Evolutionary conservation across 2,888 invertebrate genomes (phyloP).

Genomic region (Parochlus steinenii): DNA sequence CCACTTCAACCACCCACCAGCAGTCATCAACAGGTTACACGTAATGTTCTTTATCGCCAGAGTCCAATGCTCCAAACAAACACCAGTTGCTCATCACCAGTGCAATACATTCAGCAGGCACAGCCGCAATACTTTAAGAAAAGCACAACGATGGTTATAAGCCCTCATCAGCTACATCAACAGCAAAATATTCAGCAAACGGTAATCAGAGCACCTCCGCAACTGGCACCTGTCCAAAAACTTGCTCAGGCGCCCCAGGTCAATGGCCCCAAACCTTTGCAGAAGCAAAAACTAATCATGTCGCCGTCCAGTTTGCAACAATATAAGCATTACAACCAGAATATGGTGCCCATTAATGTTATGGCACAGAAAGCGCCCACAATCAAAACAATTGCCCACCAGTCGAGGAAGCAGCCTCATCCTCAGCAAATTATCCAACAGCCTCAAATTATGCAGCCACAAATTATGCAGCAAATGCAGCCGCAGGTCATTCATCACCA

Average conservation of each 20-base stretch:
- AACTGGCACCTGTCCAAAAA: constrained; percentile 3
- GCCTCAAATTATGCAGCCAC: constrained; percentile 5
- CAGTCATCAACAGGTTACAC: constrained; percentile 2
- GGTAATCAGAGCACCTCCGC: constrained; percentile 8
- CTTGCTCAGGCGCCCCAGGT: too few species aligned
- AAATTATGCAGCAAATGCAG: constrained; percentile 2
- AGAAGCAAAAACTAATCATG: constrained; percentile 12
- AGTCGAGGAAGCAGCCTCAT: constrained; percentile 12
- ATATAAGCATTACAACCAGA: constrained; percentile 7
- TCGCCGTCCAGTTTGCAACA: constrained; percentile 10
- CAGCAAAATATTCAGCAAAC: constrained; percentile 1
- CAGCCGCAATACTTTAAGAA: constrained; percentile 5
- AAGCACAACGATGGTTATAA: constrained; percentile 7
- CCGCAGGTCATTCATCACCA: too few species aligned
- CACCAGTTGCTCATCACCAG: constrained; percentile 4
- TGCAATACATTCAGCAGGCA: constrained; percentile 7
- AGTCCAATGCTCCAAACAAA: constrained; percentile 7
- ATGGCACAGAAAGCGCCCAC: too few species aligned
- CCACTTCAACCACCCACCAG: constrained; percentile 4
- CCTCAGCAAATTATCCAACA: constrained; percentile 11
- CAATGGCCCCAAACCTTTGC: constrained; percentile 8
- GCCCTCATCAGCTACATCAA: constrained; percentile 5
- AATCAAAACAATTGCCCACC: constrained; percentile 3
- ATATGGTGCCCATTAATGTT: too few species aligned
- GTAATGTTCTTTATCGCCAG: constrained; percentile 9